Base-by-base conservation (phyloP, 2,113 vertebrate species). In the Stomatorhinus ivindoensis region DNA sequence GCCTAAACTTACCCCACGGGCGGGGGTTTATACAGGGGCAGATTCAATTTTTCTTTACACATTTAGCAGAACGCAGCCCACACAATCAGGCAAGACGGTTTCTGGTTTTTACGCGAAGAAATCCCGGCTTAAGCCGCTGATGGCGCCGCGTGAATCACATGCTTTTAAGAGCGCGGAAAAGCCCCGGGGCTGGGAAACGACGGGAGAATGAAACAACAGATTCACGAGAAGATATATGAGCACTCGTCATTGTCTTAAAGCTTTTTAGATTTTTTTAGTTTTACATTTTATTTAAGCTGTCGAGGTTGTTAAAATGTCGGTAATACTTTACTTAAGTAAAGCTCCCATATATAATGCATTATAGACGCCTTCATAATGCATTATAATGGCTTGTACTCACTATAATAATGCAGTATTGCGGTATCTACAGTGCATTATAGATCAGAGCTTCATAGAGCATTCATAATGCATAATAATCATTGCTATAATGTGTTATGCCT, bases 11-110 rank as follows among this genome's bases (percentile, higher is more conserved):
- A 88, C 46, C 69, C 27, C 61, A 53, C n/a, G 47, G 46, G 44
- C 9, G 84, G 24, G 24, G 86, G 87, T 7, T 1, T 19, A 3
- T 17, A 15, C 10, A 27, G 73, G 2, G 73, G 76, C 19, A n/a
- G 21, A 83, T 89, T 47, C 51, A n/a, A 55, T 82, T 82, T 89
- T 89, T 89, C 48, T 89, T 51, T 27, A 5, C 39, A 17, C 35
- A 15, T 88, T 80, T 51, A 10, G 69, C 44, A 31, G 27, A 35
- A 31, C 13, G 11, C 85, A 53, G 85, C 48, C 85, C 50, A 87
- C 85, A 53, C 85, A 50, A n/a, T 50, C 44, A 35, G 85, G n/a
- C 27, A 6, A 53, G 27, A 19, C 85, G 2, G 19, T 35, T n/a
- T 87, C 31, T 87, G 27, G 8, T 53, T 39, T 87, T 87, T 61